A percentile compares a stretch with the other conserved stretches of the same genome.
phyloP scores from a whole-genome alignment of 2,888 invertebrate species.

The Maniola hyperantus region DNA sequence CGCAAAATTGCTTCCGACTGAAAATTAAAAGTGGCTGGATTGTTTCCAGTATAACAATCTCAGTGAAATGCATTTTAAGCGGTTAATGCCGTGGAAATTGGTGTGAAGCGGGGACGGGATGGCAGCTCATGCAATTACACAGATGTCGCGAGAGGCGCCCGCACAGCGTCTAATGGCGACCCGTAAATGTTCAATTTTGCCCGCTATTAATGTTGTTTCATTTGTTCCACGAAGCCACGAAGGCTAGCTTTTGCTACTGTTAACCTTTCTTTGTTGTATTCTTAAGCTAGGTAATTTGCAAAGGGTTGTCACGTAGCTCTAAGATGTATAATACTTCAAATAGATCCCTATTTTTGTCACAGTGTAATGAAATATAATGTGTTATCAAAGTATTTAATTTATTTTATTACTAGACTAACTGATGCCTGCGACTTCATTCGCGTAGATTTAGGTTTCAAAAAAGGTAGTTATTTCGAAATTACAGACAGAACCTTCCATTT shows the following conservation, averaged over 20 bases:
- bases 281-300: slow-evolving; percentile 13
- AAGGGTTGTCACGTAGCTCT: slow-evolving; percentile 8
- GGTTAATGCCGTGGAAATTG: slow-evolving; percentile 74
- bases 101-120: slow-evolving; percentile 62
- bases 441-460: too few relatives aligned
- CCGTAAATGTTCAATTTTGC: slow-evolving; percentile 53
- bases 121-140: slow-evolving; percentile 70
- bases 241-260: slow-evolving; percentile 21
- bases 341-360: neutral
- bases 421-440: too few relatives aligned
- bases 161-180: slow-evolving; percentile 50
- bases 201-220: slow-evolving; percentile 46
- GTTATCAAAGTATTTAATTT: too few relatives aligned
- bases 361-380: too few relatives aligned
- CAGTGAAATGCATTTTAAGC: slow-evolving; percentile 72
- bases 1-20: slow-evolving; percentile 46
- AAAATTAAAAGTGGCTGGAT: slow-evolving; percentile 60
- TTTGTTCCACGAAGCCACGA: slow-evolving; percentile 39
- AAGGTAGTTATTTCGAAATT: too few relatives aligned
- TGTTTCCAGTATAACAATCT: slow-evolving; percentile 66
- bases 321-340: neutral
- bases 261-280: slow-evolving; percentile 22
- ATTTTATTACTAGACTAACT: too few relatives aligned
- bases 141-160: slow-evolving; percentile 61
- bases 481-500: too few relatives aligned